Percentiles rank a stretch among this genome's conserved stretches.
phyloP scores from a whole-genome alignment of 2,113 vertebrate genomes.

The Poicephalus meyeri region DNA sequence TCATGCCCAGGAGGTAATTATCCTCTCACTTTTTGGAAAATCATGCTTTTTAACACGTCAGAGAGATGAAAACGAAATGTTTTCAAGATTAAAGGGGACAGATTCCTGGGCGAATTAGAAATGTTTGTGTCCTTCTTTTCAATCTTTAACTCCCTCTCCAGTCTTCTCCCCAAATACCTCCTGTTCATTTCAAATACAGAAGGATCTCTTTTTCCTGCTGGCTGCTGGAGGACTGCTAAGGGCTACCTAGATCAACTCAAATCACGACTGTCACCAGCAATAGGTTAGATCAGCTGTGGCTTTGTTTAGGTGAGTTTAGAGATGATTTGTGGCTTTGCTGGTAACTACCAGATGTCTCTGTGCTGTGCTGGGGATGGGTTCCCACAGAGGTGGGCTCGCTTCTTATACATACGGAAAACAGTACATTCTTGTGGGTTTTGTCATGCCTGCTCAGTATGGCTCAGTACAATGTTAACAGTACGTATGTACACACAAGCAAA shows the following conservation, averaged over 20 bases:
- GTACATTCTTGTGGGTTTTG: background rate
- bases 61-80: background rate
- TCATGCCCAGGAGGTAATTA: conserved; percentile 4
- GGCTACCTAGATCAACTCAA: background rate
- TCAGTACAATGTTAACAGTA: background rate
- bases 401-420: background rate
- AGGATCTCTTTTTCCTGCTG: background rate
- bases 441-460: background rate
- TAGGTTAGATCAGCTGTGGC: background rate
- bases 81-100: background rate
- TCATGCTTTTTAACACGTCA: background rate
- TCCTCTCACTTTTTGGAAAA: background rate
- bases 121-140: background rate
- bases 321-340: conserved; percentile 15
- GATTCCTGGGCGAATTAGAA: background rate
- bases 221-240: background rate
- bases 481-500: background rate
- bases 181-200: background rate
- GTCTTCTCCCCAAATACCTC: background rate
- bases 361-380: background rate
- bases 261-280: background rate
- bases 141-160: background rate
- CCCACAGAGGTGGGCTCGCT: background rate
- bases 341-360: background rate
- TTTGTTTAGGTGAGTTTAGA: conserved; percentile 17